A percentile compares a stretch with the other conserved stretches of the same genome.
Conservation (phyloP, 1,140 invertebrate species). For the Chrysopa pallens region DNA sequence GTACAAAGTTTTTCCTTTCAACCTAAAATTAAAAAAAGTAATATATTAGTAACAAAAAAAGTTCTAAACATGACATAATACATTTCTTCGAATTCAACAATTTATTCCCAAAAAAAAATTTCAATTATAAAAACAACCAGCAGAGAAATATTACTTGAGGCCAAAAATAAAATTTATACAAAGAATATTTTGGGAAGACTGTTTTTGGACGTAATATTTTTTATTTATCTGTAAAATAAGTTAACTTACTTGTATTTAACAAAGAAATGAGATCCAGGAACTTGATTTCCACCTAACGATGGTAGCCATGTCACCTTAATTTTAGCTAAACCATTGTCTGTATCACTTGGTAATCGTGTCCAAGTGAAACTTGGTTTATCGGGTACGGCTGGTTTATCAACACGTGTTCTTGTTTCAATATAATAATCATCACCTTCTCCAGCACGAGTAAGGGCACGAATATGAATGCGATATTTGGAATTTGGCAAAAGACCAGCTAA, state of each 20-base stretch:
- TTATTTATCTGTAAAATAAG: too few species aligned
- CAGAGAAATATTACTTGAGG: too few species aligned
- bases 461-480: conserved; percentile 78
- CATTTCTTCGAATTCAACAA: too few species aligned
- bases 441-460: conserved; percentile 61
- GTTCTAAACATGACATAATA: too few species aligned
- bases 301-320: conserved; percentile 70
- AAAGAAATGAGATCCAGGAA: conserved; percentile 70
- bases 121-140: too few species aligned
- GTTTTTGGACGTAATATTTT: too few species aligned
- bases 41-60: too few species aligned
- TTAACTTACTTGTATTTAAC: conserved; percentile 53
- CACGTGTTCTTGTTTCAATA: conserved; percentile 58
- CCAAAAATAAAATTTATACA: too few species aligned
- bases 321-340: conserved; percentile 53
- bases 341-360: conserved; percentile 31
- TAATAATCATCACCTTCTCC: conserved; percentile 72
- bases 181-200: too few species aligned
- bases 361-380: conserved; percentile 60
- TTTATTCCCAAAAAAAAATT: too few species aligned
- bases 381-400: conserved; percentile 38
- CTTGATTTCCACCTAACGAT: conserved; percentile 36
- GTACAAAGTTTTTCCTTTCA: conserved; percentile 52
- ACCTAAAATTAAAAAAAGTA: too few species aligned
- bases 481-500: conserved; percentile 64